Percentiles rank a stretch among this genome's conserved stretches.
Evolutionary conservation across 2,888 invertebrate species (phyloP).

Genomic region (Polydrusus tereticollis): DNA sequence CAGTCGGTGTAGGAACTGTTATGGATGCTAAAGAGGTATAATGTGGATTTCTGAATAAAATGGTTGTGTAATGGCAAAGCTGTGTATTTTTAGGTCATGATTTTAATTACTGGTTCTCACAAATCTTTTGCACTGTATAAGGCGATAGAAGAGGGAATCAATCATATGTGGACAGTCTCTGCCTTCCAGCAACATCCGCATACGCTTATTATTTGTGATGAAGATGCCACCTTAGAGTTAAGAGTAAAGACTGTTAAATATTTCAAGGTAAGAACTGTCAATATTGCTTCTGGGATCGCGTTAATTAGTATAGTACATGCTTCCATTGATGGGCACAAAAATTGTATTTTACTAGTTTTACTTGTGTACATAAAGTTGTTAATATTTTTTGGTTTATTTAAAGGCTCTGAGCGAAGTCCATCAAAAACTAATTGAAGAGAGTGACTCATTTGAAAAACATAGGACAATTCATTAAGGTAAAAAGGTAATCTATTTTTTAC

Average conservation of each 20-base stretch:
- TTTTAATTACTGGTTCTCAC: slow-evolving; percentile 95
- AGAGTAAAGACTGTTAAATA: slow-evolving; percentile 99
- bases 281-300: not conserved
- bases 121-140: slow-evolving; percentile 97
- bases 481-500: slow-evolving; percentile 21
- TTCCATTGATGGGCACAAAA: too few species aligned
- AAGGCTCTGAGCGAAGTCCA: slow-evolving; percentile 89
- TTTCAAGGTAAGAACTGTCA: slow-evolving; percentile 73
- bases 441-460: slow-evolving; percentile 63
- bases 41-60: too few species aligned
- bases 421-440: slow-evolving; percentile 83
- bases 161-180: slow-evolving; percentile 99
- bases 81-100: slow-evolving; percentile 86
- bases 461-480: slow-evolving; percentile 63
- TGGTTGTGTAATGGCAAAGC: too few species aligned
- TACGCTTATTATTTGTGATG: slow-evolving; percentile 95
- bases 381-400: slow-evolving; percentile 51
- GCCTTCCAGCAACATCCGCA: slow-evolving; percentile 97
- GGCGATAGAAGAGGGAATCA: slow-evolving; percentile 98
- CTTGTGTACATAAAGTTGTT: too few species aligned
- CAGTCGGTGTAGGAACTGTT: slow-evolving; percentile 98
- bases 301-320: not conserved
- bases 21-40: slow-evolving; percentile 96
- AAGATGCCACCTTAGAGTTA: slow-evolving; percentile 96
- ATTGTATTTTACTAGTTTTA: too few species aligned